Base-by-base conservation (phyloP, 2,113 vertebrate genomes). In the Electrona antarctica region DNA sequence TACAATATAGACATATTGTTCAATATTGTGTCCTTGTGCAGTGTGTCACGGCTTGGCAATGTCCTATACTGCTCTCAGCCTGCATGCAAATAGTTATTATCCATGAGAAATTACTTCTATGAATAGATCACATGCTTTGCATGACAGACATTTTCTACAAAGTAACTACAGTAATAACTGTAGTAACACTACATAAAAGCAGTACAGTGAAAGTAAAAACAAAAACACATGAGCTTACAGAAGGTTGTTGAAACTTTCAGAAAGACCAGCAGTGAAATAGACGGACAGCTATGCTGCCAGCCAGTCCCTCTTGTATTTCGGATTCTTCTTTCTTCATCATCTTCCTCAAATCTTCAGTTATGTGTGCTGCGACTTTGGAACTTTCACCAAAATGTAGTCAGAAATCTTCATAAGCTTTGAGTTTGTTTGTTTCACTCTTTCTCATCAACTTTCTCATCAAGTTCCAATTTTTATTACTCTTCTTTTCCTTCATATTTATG, bases 1-100 rank as follows among this genome's bases (percentile, higher is more conserved):
- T 71, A 28, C 70, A 73, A 71, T 60, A 15, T 73, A 71, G 60
- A 70, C 74, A 28, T 57, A 63, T 60, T 51, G 56, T 28, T 58
- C 10, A 9, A 58, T 29, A 58, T 7, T n/a, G n/a, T 29, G 21
- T 8, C 21, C 15, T 10, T 29, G 21, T 29, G 10, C 33, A 41
- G 33, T 41, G 33, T 54, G 8, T 54, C 51, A 52, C 11, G 10
- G 51, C 51, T 14, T 13, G 15, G 10, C 54, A 13, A 29, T 57
- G 63, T 2, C 61, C 55, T 60, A 61, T 66, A 50, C 62, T 64
- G 64, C 57, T 70, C 33, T 41, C 33, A 41, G 33, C 33, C 33
- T 41, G 33, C 33, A 41, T 41, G 33, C 33, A 41, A 41, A 41
- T 41, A 41, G 5, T 41, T 41, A 41, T 41, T 41, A 41, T 41